phyloP scores from a whole-genome alignment of 2,113 vertebrate species.

The Phaetusa simplex region DNA sequence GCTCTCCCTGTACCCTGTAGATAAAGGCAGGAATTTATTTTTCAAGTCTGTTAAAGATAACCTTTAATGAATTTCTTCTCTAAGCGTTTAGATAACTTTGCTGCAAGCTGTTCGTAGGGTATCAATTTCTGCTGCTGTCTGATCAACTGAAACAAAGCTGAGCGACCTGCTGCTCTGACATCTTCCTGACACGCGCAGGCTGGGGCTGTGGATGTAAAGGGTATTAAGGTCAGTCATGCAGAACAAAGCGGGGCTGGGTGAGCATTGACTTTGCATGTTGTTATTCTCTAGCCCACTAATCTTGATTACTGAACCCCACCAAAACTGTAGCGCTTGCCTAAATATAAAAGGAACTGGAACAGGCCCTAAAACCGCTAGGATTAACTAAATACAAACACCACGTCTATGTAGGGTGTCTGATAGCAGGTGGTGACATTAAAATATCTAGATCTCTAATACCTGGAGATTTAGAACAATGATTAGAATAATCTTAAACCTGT shows the following conservation, averaged over 20 bases:
- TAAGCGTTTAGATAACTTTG: neutral
- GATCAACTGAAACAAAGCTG: neutral
- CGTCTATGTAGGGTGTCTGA: neutral
- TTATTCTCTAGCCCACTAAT: neutral
- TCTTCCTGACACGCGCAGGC: neutral
- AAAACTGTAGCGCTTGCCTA: neutral
- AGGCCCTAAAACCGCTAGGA: neutral
- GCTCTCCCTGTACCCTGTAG: neutral
- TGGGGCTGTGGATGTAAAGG: neutral
- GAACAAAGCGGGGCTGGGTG: neutral
- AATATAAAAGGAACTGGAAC: neutral
- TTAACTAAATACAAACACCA: neutral
- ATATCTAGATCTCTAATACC: neutral
- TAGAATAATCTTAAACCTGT: neutral
- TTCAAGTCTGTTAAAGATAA: neutral
- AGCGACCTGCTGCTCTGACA: neutral
- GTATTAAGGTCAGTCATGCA: constrained; percentile 43
- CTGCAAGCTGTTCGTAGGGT: neutral
- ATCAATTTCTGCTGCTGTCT: neutral
- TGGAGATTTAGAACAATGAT: neutral
- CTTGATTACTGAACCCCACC: neutral
- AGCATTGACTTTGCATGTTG: neutral
- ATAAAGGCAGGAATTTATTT: neutral
- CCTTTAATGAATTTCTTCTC: neutral
- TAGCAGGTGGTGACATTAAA: neutral